These are phyloP conservation scores for Hassar affinis DNA, from an alignment of 2,113 vertebrate species.

Conservation along the genomic window DNA sequence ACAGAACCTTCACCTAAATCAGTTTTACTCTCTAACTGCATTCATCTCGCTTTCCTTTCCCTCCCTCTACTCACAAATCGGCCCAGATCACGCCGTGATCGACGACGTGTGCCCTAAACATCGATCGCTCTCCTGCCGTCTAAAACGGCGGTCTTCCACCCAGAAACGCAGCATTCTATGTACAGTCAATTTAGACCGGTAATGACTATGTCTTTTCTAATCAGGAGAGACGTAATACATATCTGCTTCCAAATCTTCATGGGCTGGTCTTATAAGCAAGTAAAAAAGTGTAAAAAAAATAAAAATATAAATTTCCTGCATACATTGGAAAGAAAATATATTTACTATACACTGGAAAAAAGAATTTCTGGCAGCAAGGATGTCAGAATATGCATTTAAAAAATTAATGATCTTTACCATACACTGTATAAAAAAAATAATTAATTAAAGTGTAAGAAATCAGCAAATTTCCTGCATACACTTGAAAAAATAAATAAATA, in stretches of 20 bases:
- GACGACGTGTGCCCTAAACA: not conserved
- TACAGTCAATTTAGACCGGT: not conserved
- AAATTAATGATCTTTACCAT: too few relatives aligned
- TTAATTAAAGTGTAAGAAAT: too few relatives aligned
- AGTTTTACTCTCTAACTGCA: not conserved
- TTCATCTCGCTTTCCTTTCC: not conserved
- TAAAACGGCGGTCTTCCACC: not conserved
- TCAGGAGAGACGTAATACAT: not conserved
- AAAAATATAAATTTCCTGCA: too few relatives aligned
- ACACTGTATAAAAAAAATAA: too few relatives aligned
- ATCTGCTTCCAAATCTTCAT: not conserved
- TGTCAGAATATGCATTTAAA: too few relatives aligned
- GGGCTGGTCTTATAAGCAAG: not conserved
- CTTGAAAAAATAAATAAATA: too few relatives aligned
- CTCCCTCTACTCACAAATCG: conserved; percentile 5
- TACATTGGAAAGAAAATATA: too few relatives aligned
- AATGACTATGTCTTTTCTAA: not conserved
- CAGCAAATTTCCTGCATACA: too few relatives aligned
- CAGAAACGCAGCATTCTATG: not conserved
- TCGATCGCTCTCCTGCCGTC: conserved; percentile 17
- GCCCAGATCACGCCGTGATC: not conserved
- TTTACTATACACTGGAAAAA: too few relatives aligned
- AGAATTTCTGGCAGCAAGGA: too few relatives aligned
- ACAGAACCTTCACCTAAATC: conserved; percentile 1
- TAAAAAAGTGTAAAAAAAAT: too few relatives aligned